phyloP scores from a whole-genome alignment of 1,140 invertebrate genomes.

The Aphis craccivora region DNA sequence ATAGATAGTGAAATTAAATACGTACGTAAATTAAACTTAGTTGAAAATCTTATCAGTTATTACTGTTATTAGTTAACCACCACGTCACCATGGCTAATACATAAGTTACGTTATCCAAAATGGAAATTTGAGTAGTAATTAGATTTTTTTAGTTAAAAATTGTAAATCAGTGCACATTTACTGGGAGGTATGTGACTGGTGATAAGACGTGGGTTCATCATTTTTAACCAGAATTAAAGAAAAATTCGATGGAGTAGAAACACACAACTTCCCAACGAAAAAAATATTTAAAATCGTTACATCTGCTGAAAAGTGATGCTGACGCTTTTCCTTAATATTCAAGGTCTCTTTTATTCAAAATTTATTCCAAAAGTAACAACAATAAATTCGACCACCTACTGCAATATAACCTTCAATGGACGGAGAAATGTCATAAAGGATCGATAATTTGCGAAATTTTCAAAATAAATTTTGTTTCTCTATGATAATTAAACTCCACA shows the following conservation, averaged over 20 bases:
- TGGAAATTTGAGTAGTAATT: neutral
- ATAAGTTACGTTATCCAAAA: neutral
- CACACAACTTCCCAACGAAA: neutral
- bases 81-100: neutral
- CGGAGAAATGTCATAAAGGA: neutral
- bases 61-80: neutral
- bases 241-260: neutral
- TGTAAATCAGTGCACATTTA: constrained; percentile 16
- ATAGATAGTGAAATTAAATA: constrained; percentile 18
- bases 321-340: constrained; percentile 33
- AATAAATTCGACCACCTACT: neutral
- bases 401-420: neutral
- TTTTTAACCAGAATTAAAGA: neutral
- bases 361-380: neutral
- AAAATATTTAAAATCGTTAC: neutral
- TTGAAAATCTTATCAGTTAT: neutral
- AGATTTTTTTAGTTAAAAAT: constrained; percentile 15
- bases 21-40: no score
- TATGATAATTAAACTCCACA: constrained; percentile 62
- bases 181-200: neutral
- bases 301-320: constrained; percentile 38
- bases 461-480: neutral
- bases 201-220: neutral
- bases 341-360: neutral
- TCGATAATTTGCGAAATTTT: neutral